phyloP scores from a whole-genome alignment of 2,888 invertebrate species.

The Aphelenchoides bicaudatus region DNA sequence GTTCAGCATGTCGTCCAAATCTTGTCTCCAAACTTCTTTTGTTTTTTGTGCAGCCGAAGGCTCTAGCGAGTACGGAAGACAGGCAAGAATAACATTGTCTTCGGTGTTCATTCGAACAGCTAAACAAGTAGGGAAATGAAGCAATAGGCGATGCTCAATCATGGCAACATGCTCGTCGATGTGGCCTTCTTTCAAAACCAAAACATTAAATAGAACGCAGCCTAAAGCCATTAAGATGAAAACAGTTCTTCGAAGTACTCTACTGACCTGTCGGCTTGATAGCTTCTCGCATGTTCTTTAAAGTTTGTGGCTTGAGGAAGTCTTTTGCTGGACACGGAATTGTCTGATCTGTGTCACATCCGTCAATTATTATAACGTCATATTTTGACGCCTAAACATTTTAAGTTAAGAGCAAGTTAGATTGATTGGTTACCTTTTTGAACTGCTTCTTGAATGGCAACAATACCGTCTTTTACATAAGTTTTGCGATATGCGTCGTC shows the following conservation, averaged over 20 bases:
- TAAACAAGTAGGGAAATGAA: conserved; percentile 29
- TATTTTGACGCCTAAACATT: conserved; percentile 33
- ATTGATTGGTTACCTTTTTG: conserved; percentile 28
- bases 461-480: conserved; percentile 43
- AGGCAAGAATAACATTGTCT: conserved; percentile 28
- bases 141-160: conserved; percentile 21
- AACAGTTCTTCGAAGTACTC: neutral
- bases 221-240: conserved; percentile 16
- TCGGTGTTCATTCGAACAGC: conserved; percentile 22
- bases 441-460: conserved; percentile 35
- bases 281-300: conserved; percentile 25
- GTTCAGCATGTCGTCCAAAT: neutral
- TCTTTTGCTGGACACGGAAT: conserved; percentile 44
- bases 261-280: conserved; percentile 24
- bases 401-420: neutral
- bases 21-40: conserved; percentile 9
- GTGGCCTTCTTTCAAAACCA: conserved; percentile 20
- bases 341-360: conserved; percentile 40
- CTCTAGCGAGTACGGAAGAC: conserved; percentile 32
- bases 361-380: conserved; percentile 50
- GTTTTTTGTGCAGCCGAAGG: neutral
- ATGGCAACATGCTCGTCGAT: conserved; percentile 11
- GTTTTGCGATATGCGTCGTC: conserved; percentile 38
- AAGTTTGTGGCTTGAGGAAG: conserved; percentile 32
- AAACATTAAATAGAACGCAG: conserved; percentile 27